Base-by-base conservation (phyloP, 2,888 invertebrate species). In the Drosophila macrothrix region DNA sequence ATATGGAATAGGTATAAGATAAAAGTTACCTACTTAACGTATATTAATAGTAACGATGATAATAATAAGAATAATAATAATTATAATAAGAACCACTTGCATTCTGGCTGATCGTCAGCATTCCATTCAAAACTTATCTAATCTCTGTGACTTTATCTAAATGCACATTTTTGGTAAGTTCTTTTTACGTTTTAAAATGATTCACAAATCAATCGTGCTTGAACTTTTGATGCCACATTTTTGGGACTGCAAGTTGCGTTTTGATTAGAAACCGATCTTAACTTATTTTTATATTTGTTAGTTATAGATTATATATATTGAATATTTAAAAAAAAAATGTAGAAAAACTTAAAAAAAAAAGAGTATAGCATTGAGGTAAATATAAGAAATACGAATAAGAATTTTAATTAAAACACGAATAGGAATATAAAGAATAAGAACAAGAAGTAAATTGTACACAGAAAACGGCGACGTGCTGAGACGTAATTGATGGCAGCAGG, bases 401-500 rank as follows among this genome's bases (percentile, higher is more conserved):
- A 58, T 41, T 41, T 43, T n/a, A 53, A 67, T 46, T 54, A 28
- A 33, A 66, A 37, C 33, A 54, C n/a, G 39, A 69, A 41, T 46
- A 31, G n/a, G 43, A 37, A 55, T 62, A 43, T 29, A 19, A 50
- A 19, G 28, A 28, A 12, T 53, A 50, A 12, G 37, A 35, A 61
- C 64, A 59, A 53, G 22, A 58, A 69, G 29, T 25, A 29, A 54
- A 46, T 41, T 55, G 53, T 52, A 63, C 25, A 67, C 53, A 41
- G 28, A 46, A 22, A 10, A 39, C 31, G 41, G 28, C 63, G 56
- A 61, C 61, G 78, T 74, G 74, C 67, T 69, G 68, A 70, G 81
- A 70, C 88, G 88, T 78, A 86, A 85, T 84, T 88, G 84, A 88
- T 81, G 73, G 71, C 73, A 80, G 73, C 78, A 75, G 69, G 61